phyloP scores from a whole-genome alignment of 2,113 vertebrate genomes.

The Ahaetulla prasina region DNA sequence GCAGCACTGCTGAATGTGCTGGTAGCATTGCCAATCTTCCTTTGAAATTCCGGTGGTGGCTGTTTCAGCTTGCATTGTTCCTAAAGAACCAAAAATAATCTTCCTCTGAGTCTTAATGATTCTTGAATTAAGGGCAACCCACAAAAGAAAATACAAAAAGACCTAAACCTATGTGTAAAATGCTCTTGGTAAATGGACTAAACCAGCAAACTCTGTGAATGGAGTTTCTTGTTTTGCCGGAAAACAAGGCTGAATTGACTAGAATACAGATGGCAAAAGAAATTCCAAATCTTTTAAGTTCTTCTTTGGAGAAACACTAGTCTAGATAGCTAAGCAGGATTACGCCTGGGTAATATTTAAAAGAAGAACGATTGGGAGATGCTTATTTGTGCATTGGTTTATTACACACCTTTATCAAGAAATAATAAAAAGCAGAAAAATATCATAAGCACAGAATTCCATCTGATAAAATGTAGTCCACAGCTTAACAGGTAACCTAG shows the following conservation, averaged over 20 bases:
- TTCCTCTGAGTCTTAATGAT: slow-evolving; percentile 36
- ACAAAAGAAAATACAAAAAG: slow-evolving; percentile 37
- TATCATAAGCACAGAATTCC: not conserved
- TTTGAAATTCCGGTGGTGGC: slow-evolving; percentile 47
- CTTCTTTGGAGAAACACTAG: slow-evolving; percentile 23
- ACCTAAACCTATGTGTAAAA: slow-evolving; percentile 45
- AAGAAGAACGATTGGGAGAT: not conserved
- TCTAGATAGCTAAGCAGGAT: not conserved
- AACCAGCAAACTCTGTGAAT: slow-evolving; percentile 44
- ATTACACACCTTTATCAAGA: not conserved
- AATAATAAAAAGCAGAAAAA: not conserved
- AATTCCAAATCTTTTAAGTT: slow-evolving; percentile 50
- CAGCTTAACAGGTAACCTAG: not conserved
- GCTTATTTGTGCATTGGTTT: not conserved
- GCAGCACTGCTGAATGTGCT: slow-evolving; percentile 50
- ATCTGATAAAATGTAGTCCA: not conserved
- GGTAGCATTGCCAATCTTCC: slow-evolving; percentile 54
- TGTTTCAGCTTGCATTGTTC: slow-evolving; percentile 36
- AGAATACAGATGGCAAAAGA: slow-evolving; percentile 50
- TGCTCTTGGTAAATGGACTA: slow-evolving; percentile 42
- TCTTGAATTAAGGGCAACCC: slow-evolving; percentile 51
- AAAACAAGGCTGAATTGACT: slow-evolving; percentile 33
- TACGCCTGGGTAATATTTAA: not conserved
- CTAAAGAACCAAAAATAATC: slow-evolving; percentile 47
- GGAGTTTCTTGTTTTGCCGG: slow-evolving; percentile 43